Percentiles rank a stretch among this genome's conserved stretches.
Evolutionary conservation across 2,797 vertebrate species (phyloP).

Genomic region (Falco naumanni): DNA sequence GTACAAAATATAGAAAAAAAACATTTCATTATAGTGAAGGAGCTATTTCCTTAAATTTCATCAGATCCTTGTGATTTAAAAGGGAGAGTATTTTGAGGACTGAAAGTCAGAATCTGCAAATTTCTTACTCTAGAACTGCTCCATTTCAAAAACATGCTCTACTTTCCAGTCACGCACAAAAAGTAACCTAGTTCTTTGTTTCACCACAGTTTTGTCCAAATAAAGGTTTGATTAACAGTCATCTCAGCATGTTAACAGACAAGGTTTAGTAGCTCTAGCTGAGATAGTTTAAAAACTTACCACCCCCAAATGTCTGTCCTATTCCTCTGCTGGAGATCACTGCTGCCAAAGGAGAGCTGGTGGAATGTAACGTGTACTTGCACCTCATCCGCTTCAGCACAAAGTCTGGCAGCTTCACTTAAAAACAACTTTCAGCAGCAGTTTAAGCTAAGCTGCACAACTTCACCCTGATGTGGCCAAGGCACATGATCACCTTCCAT

Average conservation of each 20-base stretch:
- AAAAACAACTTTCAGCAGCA: slow-evolving; percentile 44
- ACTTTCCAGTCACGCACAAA: slow-evolving; percentile 12
- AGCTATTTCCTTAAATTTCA: slow-evolving; percentile 64
- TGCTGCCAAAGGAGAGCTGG: slow-evolving; percentile 54
- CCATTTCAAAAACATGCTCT: slow-evolving; percentile 33
- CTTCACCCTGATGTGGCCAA: slow-evolving; percentile 58
- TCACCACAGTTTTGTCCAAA: slow-evolving; percentile 19
- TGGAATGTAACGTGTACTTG: slow-evolving; percentile 39
- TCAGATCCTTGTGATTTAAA: slow-evolving; percentile 37
- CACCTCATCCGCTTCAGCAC: slow-evolving; percentile 57
- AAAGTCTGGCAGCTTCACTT: slow-evolving; percentile 56
- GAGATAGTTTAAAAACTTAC: slow-evolving; percentile 50
- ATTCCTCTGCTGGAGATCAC: slow-evolving; percentile 30
- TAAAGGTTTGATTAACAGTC: slow-evolving; percentile 48
- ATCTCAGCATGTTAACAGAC: slow-evolving; percentile 54
- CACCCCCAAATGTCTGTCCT: slow-evolving; percentile 49
- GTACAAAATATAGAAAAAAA: slow-evolving; percentile 64
- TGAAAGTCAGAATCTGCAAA: slow-evolving; percentile 45
- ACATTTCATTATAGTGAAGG: slow-evolving; percentile 58
- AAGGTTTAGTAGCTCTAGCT: slow-evolving; percentile 53
- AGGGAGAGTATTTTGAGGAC: neutral
- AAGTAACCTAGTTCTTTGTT: slow-evolving; percentile 42
- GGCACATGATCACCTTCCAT: slow-evolving; percentile 48
- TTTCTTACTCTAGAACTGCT: slow-evolving; percentile 46
- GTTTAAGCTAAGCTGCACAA: slow-evolving; percentile 14